These are phyloP conservation scores for Dryadula phaetusa DNA, from an alignment of 2,888 invertebrate species.

Conservation along the genomic window DNA sequence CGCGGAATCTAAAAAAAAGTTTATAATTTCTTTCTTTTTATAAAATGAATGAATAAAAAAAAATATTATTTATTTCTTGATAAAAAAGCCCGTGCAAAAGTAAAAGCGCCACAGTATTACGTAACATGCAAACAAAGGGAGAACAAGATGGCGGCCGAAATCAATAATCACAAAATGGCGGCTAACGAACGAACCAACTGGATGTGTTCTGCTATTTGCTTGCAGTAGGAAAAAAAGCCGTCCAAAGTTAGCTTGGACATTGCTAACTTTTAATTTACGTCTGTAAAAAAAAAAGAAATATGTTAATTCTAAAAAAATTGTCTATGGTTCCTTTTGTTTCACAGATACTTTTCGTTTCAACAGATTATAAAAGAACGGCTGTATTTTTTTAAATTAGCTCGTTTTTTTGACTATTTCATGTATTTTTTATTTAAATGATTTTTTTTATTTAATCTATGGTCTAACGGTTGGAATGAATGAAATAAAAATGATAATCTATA, in stretches of 20 bases:
- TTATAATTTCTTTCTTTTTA: not conserved
- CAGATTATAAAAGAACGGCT: slow-evolving; percentile 47
- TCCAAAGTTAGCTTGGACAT: slow-evolving; percentile 82
- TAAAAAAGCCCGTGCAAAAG: slow-evolving; percentile 32
- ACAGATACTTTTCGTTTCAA: slow-evolving; percentile 30
- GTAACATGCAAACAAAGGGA: slow-evolving; percentile 45
- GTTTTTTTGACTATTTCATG: not conserved
- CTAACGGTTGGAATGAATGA: slow-evolving; percentile 43
- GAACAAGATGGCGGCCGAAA: slow-evolving; percentile 58
- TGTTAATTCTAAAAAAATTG: slow-evolving; percentile 55
- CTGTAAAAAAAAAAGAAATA: slow-evolving; percentile 73
- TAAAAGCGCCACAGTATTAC: slow-evolving; percentile 29
- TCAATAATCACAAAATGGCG: slow-evolving; percentile 64
- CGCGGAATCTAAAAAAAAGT: not conserved
- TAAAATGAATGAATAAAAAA: not conserved
- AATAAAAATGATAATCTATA: slow-evolving; percentile 26
- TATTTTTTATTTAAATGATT: not conserved
- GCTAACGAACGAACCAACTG: slow-evolving; percentile 80
- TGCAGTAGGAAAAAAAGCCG: slow-evolving; percentile 84
- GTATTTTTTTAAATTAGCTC: slow-evolving; percentile 6
- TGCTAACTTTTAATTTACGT: slow-evolving; percentile 66
- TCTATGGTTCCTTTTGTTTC: slow-evolving; percentile 29
- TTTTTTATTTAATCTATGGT: slow-evolving; percentile 12
- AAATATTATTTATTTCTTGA: not conserved
- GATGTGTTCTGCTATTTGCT: slow-evolving; percentile 83